phyloP scores from a whole-genome alignment of 2,797 vertebrate species.

The Neosilurus hyrtlii region DNA sequence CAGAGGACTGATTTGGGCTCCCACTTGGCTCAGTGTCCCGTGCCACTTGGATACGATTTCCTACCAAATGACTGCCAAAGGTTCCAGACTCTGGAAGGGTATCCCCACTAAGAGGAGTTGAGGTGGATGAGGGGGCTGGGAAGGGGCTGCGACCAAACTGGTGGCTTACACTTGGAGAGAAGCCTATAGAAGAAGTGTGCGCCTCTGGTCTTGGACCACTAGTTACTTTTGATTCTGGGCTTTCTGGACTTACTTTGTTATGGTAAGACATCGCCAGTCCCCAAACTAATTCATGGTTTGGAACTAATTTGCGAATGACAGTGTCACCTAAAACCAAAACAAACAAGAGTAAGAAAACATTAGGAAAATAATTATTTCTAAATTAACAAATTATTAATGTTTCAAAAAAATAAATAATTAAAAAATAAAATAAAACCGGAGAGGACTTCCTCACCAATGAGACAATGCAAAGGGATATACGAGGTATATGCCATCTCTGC shows the following conservation, averaged over 20 bases:
- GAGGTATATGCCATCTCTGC: constrained; percentile 93
- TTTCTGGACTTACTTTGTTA: constrained; percentile 75
- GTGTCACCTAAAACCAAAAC: constrained; percentile 76
- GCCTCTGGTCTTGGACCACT: constrained; percentile 60
- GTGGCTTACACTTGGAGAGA: constrained; percentile 62
- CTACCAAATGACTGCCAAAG: constrained; percentile 91
- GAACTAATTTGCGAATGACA: constrained; percentile 80
- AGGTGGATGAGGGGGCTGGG: constrained; percentile 63
- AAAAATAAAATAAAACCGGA: not conserved
- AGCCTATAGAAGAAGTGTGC: constrained; percentile 44
- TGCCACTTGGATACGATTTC: constrained; percentile 96
- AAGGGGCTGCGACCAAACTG: constrained; percentile 63
- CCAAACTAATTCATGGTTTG: constrained; percentile 87
- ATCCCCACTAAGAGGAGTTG: constrained; percentile 61
- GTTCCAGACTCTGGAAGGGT: constrained; percentile 81
- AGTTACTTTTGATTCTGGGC: constrained; percentile 54
- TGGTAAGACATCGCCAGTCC: constrained; percentile 83
- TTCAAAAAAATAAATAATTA: too few species aligned
- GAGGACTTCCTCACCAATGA: constrained; percentile 79
- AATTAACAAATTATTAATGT: not conserved
- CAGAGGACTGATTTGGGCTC: constrained; percentile 67
- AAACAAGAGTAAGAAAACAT: not conserved
- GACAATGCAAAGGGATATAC: constrained; percentile 92
- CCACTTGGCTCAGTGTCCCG: constrained; percentile 70
- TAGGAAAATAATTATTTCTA: not conserved